Evolutionary conservation across 2,797 vertebrate genomes (phyloP).

Genomic region (Acomys russatus): DNA sequence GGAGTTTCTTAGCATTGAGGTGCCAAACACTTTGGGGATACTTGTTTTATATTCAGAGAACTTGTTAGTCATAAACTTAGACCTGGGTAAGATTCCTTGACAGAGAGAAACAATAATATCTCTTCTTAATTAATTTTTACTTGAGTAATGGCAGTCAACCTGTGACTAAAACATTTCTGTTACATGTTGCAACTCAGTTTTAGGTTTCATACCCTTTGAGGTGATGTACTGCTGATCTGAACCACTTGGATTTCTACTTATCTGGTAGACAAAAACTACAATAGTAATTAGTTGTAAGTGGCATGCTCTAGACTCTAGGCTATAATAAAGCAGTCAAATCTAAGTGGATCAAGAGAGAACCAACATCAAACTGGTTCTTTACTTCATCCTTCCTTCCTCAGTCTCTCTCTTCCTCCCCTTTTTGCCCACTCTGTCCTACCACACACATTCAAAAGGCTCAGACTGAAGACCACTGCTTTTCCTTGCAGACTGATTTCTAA

Average conservation of each 20-base stretch:
- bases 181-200: neutral
- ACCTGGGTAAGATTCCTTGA: neutral
- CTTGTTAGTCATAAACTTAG: neutral
- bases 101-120: neutral
- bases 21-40: neutral
- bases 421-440: neutral
- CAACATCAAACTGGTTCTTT: neutral
- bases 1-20: neutral
- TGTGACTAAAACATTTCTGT: neutral
- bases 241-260: neutral
- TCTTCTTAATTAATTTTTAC: slow-evolving; percentile 21
- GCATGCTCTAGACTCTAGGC: neutral
- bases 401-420: neutral
- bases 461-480: slow-evolving; percentile 27
- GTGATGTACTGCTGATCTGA: neutral
- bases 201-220: neutral
- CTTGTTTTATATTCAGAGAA: neutral
- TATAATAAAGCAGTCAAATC: neutral
- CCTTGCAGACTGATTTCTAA: slow-evolving; percentile 52
- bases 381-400: neutral
- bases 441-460: slow-evolving; percentile 20
- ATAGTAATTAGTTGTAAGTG: neutral
- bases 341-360: neutral
- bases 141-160: neutral
- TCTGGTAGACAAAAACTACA: neutral